Evolutionary conservation across 2,113 vertebrate species (phyloP).

Genomic region (Alexandromys fortis): DNA sequence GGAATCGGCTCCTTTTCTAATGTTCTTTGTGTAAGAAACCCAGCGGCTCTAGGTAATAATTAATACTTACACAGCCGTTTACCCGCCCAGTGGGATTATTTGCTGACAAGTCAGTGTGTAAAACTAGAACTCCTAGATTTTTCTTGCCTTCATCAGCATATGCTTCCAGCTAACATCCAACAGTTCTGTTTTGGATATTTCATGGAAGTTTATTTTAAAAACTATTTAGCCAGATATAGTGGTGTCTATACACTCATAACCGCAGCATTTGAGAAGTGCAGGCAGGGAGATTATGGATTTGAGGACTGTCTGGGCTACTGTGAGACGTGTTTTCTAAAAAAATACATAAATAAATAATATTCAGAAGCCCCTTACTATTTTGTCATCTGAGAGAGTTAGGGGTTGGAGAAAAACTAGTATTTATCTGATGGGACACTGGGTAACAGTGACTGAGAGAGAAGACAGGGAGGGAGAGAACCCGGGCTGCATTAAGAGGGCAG

Average conservation of each 20-base stretch:
- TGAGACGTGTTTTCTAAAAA: neutral
- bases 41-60: neutral
- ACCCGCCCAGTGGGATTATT: neutral
- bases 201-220: constrained; percentile 2
- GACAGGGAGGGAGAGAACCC: neutral
- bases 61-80: neutral
- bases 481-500: neutral
- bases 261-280: neutral
- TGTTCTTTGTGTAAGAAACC: neutral
- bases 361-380: neutral
- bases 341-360: neutral
- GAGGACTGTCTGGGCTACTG: neutral
- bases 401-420: neutral
- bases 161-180: neutral
- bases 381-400: neutral
- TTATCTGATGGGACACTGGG: neutral
- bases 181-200: constrained; percentile 1
- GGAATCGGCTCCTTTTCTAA: neutral
- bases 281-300: neutral
- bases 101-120: neutral
- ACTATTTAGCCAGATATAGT: neutral
- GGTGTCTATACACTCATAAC: neutral
- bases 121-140: neutral
- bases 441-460: neutral
- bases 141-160: neutral